Percentiles rank a stretch among this genome's conserved stretches.
Conservation (phyloP, 1,140 invertebrate species). For the Saccostrea echinata region DNA sequence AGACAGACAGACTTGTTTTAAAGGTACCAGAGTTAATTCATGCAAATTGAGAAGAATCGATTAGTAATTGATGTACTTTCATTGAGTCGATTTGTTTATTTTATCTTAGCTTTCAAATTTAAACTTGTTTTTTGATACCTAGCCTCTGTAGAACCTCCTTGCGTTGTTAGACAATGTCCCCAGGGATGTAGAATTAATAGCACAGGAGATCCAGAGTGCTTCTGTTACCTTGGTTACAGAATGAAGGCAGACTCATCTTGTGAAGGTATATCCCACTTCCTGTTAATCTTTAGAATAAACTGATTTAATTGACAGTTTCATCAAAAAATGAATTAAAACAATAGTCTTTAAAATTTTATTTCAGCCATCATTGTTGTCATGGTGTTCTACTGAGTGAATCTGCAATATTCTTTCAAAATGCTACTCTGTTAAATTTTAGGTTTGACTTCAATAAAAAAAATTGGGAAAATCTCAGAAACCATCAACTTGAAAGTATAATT, state of each 20-base stretch:
- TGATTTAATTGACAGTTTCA: no score
- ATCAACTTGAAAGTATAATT: no score
- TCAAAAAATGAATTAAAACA: no score
- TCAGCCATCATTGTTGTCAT: no score
- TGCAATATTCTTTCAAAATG: no score
- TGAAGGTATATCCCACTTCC: not conserved
- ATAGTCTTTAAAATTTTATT: no score
- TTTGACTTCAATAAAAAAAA: no score
- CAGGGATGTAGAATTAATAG: slow-evolving; percentile 3
- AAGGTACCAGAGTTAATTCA: not conserved
- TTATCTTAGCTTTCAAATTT: not conserved
- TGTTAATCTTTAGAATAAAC: no score
- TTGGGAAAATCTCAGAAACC: no score
- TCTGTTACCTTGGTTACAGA: slow-evolving; percentile 10
- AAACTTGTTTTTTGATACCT: not conserved
- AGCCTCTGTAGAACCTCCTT: not conserved
- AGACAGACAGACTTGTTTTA: not conserved
- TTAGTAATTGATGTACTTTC: not conserved
- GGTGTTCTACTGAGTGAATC: no score
- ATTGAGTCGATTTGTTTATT: not conserved
- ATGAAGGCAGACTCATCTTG: not conserved
- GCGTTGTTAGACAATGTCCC: not conserved
- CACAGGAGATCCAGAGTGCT: not conserved
- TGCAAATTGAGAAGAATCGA: no score
- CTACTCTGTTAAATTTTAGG: no score